phyloP scores from a whole-genome alignment of 2,797 vertebrate species.

The Falco rusticolus region DNA sequence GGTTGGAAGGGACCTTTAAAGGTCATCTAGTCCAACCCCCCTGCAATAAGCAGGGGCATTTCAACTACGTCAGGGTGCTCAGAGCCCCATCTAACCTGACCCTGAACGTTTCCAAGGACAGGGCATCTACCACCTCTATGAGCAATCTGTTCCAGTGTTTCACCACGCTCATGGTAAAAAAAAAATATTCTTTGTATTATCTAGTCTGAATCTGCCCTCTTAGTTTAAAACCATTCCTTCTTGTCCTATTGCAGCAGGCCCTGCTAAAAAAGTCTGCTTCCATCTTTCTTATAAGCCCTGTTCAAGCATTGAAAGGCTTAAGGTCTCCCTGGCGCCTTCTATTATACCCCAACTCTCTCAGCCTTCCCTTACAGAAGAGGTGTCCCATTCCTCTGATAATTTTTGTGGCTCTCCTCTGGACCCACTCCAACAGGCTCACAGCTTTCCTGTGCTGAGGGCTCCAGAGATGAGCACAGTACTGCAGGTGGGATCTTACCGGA shows the following conservation, averaged over 20 bases:
- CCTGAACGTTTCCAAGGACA: not conserved
- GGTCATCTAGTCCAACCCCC: not conserved
- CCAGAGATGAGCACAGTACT: not conserved
- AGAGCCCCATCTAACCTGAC: not conserved
- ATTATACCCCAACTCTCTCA: too few species aligned
- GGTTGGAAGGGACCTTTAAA: not conserved
- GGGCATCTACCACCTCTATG: not conserved
- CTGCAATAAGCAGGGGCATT: not conserved
- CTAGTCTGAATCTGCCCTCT: not conserved
- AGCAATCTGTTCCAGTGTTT: not conserved
- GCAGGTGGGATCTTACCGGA: too few species aligned
- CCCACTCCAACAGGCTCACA: not conserved
- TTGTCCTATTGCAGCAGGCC: not conserved
- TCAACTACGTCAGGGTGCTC: not conserved
- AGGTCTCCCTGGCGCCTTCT: too few species aligned
- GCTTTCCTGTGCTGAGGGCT: not conserved
- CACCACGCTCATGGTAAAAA: not conserved
- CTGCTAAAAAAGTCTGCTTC: not conserved
- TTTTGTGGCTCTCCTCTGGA: not conserved
- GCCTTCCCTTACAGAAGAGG: too few species aligned
- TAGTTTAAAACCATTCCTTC: not conserved
- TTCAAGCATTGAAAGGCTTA: too few species aligned
- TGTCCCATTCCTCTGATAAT: not conserved
- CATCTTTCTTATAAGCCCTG: too few species aligned
- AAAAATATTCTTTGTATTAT: not conserved